phyloP scores from a whole-genome alignment of 2,797 vertebrate species.

The Percopsis omiscomaycus region DNA sequence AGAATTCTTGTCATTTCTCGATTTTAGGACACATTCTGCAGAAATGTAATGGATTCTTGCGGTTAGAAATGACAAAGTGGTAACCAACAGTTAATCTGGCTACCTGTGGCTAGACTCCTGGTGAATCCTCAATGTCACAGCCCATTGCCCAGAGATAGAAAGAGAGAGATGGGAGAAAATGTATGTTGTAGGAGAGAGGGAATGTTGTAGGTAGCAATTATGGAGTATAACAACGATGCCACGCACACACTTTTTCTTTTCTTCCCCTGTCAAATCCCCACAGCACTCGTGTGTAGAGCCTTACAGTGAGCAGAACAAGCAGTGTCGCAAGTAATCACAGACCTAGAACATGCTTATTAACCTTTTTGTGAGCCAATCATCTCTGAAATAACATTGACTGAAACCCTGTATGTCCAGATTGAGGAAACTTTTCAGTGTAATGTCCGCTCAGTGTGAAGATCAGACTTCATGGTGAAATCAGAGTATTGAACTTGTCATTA shows the following conservation, averaged over 20 bases:
- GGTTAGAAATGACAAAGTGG: constrained; percentile 17
- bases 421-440: constrained; percentile 13
- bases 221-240: constrained; percentile 17
- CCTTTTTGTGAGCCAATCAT: constrained; percentile 25
- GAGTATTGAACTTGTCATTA: too few relatives aligned
- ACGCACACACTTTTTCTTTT: constrained; percentile 7
- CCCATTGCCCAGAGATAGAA: constrained; percentile 39
- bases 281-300: constrained; percentile 13
- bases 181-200: not conserved
- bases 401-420: constrained; percentile 12
- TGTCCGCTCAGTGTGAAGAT: not conserved
- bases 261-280: constrained; percentile 27
- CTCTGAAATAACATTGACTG: constrained; percentile 5
- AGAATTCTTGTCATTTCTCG: constrained; percentile 59
- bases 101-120: constrained; percentile 51
- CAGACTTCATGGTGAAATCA: too few relatives aligned
- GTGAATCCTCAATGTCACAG: constrained; percentile 65
- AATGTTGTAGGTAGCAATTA: constrained; percentile 30
- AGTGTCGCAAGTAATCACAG: constrained; percentile 31
- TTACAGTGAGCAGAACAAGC: constrained; percentile 45
- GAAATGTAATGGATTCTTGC: constrained; percentile 65
- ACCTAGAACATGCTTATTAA: constrained; percentile 40
- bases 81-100: constrained; percentile 50
- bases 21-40: constrained; percentile 55
- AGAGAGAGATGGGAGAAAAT: constrained; percentile 17